A percentile compares a stretch with the other conserved stretches of the same genome.
Evolutionary conservation across 2,888 invertebrate species (phyloP).

Genomic region (Apoda limacodes): DNA sequence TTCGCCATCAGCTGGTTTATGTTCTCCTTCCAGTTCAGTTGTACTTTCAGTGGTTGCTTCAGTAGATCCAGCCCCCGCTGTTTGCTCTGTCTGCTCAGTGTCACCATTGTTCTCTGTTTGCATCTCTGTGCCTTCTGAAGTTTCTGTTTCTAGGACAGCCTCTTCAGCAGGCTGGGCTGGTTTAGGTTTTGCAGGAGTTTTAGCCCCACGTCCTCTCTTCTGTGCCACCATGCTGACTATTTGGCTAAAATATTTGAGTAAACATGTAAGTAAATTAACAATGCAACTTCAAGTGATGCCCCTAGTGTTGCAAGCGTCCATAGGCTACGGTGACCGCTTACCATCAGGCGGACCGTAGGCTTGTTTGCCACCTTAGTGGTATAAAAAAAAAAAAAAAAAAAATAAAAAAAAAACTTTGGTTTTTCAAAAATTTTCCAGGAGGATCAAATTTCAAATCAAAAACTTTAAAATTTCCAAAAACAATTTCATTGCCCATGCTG

Average conservation of each 20-base stretch:
- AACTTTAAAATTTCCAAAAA: too few relatives aligned
- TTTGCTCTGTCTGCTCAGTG: slow-evolving; percentile 31
- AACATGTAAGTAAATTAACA: slow-evolving; percentile 21
- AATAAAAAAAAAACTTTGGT: too few relatives aligned
- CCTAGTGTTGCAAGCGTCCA: slow-evolving; percentile 38
- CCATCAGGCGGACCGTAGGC: too few relatives aligned
- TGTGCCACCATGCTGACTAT: slow-evolving; percentile 52
- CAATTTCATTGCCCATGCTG: too few relatives aligned
- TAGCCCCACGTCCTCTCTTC: slow-evolving; percentile 59
- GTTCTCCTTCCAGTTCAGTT: slow-evolving; percentile 24
- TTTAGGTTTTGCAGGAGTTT: slow-evolving; percentile 48
- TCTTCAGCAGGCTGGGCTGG: slow-evolving; percentile 32
- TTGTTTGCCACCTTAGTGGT: too few relatives aligned
- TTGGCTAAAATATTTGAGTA: slow-evolving; percentile 20
- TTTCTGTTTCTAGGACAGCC: slow-evolving; percentile 30
- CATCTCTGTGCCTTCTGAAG: slow-evolving; percentile 28
- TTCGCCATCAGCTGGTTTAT: slow-evolving; percentile 28
- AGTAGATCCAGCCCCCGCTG: slow-evolving; percentile 10
- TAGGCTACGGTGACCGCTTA: too few relatives aligned
- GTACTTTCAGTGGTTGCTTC: slow-evolving; percentile 25
- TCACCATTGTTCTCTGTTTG: slow-evolving; percentile 52
- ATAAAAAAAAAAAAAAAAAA: too few relatives aligned
- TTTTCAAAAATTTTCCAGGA: too few relatives aligned
- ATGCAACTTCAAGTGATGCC: slow-evolving; percentile 28
- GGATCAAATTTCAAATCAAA: too few relatives aligned